A percentile compares a stretch with the other conserved stretches of the same genome.
Evolutionary conservation across 2,113 vertebrate genomes (phyloP).

Genomic region (Labeo catla): DNA sequence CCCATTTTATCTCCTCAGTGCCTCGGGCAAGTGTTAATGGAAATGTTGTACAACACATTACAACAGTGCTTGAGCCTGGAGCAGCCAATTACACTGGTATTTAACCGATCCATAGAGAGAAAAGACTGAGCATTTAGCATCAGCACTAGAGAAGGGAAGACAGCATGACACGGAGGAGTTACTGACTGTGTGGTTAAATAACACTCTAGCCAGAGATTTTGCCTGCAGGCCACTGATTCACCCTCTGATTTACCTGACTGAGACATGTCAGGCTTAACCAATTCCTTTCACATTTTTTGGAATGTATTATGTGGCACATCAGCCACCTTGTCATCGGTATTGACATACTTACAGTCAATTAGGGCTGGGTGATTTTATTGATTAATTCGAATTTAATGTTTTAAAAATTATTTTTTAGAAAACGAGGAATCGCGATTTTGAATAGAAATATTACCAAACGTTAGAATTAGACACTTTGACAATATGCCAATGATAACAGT

Average conservation of each 20-base stretch:
- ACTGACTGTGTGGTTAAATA: slow-evolving; percentile 68
- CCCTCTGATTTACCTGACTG: slow-evolving; percentile 28
- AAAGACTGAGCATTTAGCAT: slow-evolving; percentile 78
- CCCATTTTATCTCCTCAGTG: slow-evolving; percentile 77
- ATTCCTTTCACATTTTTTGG: slow-evolving; percentile 11
- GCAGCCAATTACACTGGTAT: slow-evolving; percentile 88
- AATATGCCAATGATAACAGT: no score
- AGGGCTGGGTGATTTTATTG: no score
- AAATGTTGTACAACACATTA: slow-evolving; percentile 89
- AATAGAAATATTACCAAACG: no score
- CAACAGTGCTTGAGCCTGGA: slow-evolving; percentile 72
- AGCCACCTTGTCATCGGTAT: background rate
- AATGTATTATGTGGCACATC: background rate
- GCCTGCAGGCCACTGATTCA: slow-evolving; percentile 45
- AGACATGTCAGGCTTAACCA: background rate
- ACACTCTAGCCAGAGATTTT: slow-evolving; percentile 47
- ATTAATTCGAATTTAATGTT: no score
- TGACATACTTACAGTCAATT: background rate
- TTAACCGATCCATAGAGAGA: slow-evolving; percentile 87
- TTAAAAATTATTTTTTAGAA: no score
- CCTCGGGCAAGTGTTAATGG: slow-evolving; percentile 88
- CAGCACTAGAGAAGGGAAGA: slow-evolving; percentile 70
- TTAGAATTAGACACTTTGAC: no score
- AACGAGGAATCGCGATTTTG: no score
- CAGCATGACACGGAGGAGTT: slow-evolving; percentile 78